Base-by-base conservation (phyloP, 2,797 vertebrate genomes). In the Danio kyathit region DNA sequence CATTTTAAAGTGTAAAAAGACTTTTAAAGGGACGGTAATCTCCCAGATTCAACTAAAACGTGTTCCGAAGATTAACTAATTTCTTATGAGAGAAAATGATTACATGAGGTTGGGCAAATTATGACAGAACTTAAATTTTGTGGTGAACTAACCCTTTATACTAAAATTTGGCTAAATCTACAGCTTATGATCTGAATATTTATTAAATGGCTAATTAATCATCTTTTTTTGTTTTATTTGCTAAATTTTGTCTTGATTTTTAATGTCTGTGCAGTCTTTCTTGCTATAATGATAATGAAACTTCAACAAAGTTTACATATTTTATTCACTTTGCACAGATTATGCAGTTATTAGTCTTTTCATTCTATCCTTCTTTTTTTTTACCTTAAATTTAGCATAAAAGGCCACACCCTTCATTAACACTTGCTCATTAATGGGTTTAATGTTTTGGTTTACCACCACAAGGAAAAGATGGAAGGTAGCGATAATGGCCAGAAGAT, bases 391-490 rank as follows among this genome's bases (percentile, higher is more conserved):
- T 85, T 82, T 87, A 84, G 63, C 76, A 69, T 63, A 63, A 77
- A 77, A 66, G 76, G 80, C 78, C 77, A 80, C 84, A 79, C 38
- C 76, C 76, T 81, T 85, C 70, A 64, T 83, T 81, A 74, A 76
- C 83, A 83, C 61, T 38, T 72, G 74, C 74, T 75, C 79, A 74
- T 88, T 90, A 89, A 86, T 84, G 74, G 84, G 44, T 85, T 87
- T 81, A 38, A 84, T 89, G 56, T 82, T 48, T 49, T 79, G 29
- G 81, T 66, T 83, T 81, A 76, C 74, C 76, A 60, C 81, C 83
- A 85, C 82, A 75, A 84, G 84, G 56, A 84, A 75, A 60, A 66
- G 64, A 87, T 83, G 83, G 78, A 83, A 79, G 83, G 64, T 72
- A 67, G 82, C 77, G 84, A 86, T 82, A 87, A 87, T 69, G 61